Evolutionary conservation across 2,888 invertebrate genomes (phyloP).

Genomic region (Silvanus unidentatus): DNA sequence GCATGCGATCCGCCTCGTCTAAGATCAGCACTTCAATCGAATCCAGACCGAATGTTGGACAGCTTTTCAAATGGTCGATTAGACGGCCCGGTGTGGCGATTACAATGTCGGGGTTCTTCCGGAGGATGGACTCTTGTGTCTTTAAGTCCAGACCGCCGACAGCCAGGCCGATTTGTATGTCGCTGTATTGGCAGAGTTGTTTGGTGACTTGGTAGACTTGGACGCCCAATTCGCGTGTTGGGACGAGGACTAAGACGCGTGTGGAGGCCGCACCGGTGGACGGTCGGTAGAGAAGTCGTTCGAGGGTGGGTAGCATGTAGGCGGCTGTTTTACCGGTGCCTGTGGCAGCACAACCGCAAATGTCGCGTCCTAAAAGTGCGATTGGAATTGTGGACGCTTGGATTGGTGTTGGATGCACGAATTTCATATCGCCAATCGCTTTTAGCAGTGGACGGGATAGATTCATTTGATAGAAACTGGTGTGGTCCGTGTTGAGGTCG

Average conservation of each 20-base stretch:
- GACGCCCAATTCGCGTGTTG: constrained; percentile 94
- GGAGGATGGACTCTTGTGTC: constrained; percentile 66
- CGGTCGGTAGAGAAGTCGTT: constrained; percentile 84
- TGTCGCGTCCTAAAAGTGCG: constrained; percentile 83
- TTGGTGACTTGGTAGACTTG: constrained; percentile 94
- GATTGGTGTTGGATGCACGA: constrained; percentile 92
- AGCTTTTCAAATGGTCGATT: constrained; percentile 94
- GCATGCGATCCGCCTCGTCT: constrained; percentile 83
- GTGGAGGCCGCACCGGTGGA: constrained; percentile 57
- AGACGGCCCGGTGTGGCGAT: constrained; percentile 97
- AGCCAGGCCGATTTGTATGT: constrained; percentile 73
- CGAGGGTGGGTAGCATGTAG: constrained; percentile 95
- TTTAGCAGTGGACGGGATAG: constrained; percentile 89
- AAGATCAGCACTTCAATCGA: constrained; percentile 83
- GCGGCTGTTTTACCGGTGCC: constrained; percentile 98
- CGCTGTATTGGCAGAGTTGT: constrained; percentile 83
- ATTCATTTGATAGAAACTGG: constrained; percentile 91
- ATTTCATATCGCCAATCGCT: constrained; percentile 82
- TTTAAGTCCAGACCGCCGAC: constrained; percentile 86
- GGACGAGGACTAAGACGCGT: constrained; percentile 87
- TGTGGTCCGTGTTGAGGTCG: constrained; percentile 58
- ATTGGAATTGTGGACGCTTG: constrained; percentile 93
- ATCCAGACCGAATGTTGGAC: constrained; percentile 82
- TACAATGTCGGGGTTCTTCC: constrained; percentile 91
- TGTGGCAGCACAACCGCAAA: constrained; percentile 98